phyloP scores from a whole-genome alignment of 1,140 invertebrate species.

The Temnothorax curvispinosus region DNA sequence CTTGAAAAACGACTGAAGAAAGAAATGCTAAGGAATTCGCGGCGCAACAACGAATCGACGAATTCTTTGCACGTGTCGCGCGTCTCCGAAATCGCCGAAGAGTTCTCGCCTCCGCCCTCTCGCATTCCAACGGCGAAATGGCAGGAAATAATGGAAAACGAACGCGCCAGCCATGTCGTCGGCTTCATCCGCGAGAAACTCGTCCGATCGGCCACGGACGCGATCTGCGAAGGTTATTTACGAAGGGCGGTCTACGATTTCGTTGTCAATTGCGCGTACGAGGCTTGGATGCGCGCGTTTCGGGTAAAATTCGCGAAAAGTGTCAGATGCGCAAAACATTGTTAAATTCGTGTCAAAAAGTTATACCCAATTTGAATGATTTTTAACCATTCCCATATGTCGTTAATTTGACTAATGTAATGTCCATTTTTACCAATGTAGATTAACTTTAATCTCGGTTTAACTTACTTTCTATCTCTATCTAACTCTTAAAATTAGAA shows the following conservation, averaged over 20 bases:
- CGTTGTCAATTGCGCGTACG: conserved; percentile 33
- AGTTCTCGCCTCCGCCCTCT: conserved; percentile 9
- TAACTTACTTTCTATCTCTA: too few relatives aligned
- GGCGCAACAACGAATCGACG: not conserved
- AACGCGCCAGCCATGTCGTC: conserved; percentile 44
- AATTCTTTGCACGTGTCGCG: not conserved
- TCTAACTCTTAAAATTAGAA: too few relatives aligned
- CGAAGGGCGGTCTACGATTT: conserved; percentile 56
- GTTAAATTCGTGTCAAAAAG: too few relatives aligned
- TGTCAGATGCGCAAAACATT: too few relatives aligned
- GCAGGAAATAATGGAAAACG: conserved; percentile 59
- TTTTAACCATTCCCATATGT: too few relatives aligned
- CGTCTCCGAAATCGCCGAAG: too few relatives aligned
- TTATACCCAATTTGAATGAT: too few relatives aligned
- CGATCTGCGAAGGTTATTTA: conserved; percentile 20
- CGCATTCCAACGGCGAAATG: conserved; percentile 62
- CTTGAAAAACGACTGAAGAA: not conserved
- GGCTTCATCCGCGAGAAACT: conserved; percentile 68
- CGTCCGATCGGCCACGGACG: conserved; percentile 23
- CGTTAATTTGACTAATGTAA: too few relatives aligned
- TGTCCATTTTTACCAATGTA: too few relatives aligned
- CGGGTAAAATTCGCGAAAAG: not conserved
- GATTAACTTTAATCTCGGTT: too few relatives aligned
- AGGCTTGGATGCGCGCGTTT: conserved; percentile 51
- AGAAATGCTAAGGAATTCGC: conserved; percentile 17